Evolutionary conservation across 2,797 vertebrate species (phyloP), one percentile per base, ranked within the genome.

Genomic region (Phoeniculus purpureus): DNA sequence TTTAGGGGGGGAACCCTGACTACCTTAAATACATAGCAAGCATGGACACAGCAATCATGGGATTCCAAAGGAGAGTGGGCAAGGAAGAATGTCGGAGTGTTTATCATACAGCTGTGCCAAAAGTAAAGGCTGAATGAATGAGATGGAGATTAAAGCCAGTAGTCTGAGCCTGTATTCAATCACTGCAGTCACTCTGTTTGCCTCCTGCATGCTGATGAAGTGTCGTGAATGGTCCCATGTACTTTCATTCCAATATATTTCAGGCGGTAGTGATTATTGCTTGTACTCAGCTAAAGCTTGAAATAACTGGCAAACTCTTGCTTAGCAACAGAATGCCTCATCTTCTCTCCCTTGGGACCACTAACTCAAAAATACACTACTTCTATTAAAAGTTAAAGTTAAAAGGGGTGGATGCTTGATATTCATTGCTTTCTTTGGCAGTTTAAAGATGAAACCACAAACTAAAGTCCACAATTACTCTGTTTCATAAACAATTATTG

Each of bases 91-190:
- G 96, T 98, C 96, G 96, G 95, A 96, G 97, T 98, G 98, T 98
- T 98, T 98, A 98, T 98, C 97, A 97, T 98, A 97, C 98, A 98
- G 98, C 98, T 98, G 98, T 98, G 98, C 97, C 96, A 88, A 97
- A 95, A 97, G 97, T 97, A 87, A 97, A 97, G 96, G 94, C 97
- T 97, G 97, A 98, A 98, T 98, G 98, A 98, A 98, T 98, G 97
- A 97, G 97, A 97, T 98, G 96, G 98, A 98, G 98, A 98, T 98
- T 98, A 99, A 98, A 98, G 98, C 97, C 97, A 98, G 97, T 97
- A 97, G 95, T 98, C 97, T 96, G 96, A 98, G 98, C 98, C 97
- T 97, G 98, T 98, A 98, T 98, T 98, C 98, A 98, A 97, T 98
- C 98, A 97, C 97, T 94, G 94, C 97, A 97, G 97, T 98, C 97